phyloP scores from a whole-genome alignment of 1,140 invertebrate species.

The Ctenoplectra terminalis region DNA sequence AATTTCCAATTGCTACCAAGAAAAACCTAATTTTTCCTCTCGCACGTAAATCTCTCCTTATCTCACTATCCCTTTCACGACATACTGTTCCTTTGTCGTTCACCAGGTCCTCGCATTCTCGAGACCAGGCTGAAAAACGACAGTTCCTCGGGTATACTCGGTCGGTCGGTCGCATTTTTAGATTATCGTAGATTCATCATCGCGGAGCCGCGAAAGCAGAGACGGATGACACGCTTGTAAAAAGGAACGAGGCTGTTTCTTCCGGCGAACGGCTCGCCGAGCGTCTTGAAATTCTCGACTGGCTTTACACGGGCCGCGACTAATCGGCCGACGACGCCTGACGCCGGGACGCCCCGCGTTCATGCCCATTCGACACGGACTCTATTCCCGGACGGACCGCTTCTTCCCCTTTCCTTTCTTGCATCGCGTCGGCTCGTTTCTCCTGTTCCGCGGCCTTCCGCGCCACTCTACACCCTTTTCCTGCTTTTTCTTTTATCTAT shows the following conservation, averaged over 20 bases:
- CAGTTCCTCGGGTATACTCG: background rate
- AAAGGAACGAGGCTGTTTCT: slow-evolving; percentile 45
- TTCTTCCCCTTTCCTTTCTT: slow-evolving; percentile 17
- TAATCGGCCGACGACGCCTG: slow-evolving; percentile 76
- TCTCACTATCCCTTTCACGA: no score
- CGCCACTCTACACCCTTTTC: slow-evolving; percentile 25
- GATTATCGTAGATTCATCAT: slow-evolving; percentile 46
- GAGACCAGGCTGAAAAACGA: background rate
- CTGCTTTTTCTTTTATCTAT: slow-evolving; percentile 29
- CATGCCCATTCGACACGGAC: slow-evolving; percentile 74
- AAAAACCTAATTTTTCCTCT: no score
- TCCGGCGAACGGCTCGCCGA: slow-evolving; percentile 46
- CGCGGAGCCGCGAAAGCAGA: slow-evolving; percentile 9
- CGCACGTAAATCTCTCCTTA: no score
- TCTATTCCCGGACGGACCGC: slow-evolving; percentile 72
- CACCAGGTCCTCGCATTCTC: no score
- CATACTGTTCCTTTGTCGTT: no score
- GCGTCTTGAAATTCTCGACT: slow-evolving; percentile 53
- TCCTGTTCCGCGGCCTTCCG: background rate
- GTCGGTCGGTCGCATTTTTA: slow-evolving; percentile 38
- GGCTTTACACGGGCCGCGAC: slow-evolving; percentile 62
- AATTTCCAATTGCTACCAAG: no score
- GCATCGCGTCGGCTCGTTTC: background rate
- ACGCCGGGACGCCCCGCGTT: slow-evolving; percentile 71
- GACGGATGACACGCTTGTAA: slow-evolving; percentile 42